phyloP scores from a whole-genome alignment of 1,140 invertebrate genomes.

The Drosophila sproati region DNA sequence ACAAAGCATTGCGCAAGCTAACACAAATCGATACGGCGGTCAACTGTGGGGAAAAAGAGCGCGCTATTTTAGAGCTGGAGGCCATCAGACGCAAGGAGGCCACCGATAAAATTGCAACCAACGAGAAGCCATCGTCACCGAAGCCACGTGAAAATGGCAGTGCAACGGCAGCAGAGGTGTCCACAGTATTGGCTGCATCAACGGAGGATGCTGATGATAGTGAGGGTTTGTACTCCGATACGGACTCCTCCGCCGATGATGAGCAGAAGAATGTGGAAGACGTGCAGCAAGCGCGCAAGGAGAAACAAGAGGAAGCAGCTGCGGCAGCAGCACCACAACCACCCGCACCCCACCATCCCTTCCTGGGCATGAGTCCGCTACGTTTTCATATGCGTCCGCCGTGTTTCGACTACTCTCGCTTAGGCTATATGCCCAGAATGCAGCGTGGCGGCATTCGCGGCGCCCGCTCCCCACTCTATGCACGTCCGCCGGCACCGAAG shows the following conservation, averaged over 20 bases:
- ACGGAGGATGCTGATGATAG: slow-evolving; percentile 58
- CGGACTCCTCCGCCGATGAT: slow-evolving; percentile 63
- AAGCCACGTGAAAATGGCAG: slow-evolving; percentile 38
- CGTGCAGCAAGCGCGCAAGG: slow-evolving; percentile 67
- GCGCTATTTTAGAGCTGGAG: slow-evolving; percentile 31
- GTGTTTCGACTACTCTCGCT: slow-evolving; percentile 60
- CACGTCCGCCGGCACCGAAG: slow-evolving; percentile 22
- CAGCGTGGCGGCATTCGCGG: slow-evolving; percentile 56
- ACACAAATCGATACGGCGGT: slow-evolving; percentile 49
- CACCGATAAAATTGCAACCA: not conserved
- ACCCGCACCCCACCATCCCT: slow-evolving; percentile 27
- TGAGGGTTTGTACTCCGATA: slow-evolving; percentile 71
- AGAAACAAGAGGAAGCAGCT: slow-evolving; percentile 67
- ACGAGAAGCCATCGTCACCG: not conserved
- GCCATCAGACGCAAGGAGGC: slow-evolving; percentile 41
- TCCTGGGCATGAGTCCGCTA: slow-evolving; percentile 48
- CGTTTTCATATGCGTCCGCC: slow-evolving; percentile 62
- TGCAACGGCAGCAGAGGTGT: not conserved
- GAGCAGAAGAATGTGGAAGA: slow-evolving; percentile 56
- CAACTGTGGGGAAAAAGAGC: slow-evolving; percentile 18
- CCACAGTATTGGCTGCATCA: not conserved
- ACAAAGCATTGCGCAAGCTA: slow-evolving; percentile 62
- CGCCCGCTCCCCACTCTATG: slow-evolving; percentile 58
- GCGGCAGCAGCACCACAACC: slow-evolving; percentile 37
- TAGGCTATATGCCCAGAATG: slow-evolving; percentile 64